Percentiles rank a stretch among this genome's conserved stretches.
phyloP scores from a whole-genome alignment of 2,113 vertebrate species.

The Gnathonemus echidnorhynchus region DNA sequence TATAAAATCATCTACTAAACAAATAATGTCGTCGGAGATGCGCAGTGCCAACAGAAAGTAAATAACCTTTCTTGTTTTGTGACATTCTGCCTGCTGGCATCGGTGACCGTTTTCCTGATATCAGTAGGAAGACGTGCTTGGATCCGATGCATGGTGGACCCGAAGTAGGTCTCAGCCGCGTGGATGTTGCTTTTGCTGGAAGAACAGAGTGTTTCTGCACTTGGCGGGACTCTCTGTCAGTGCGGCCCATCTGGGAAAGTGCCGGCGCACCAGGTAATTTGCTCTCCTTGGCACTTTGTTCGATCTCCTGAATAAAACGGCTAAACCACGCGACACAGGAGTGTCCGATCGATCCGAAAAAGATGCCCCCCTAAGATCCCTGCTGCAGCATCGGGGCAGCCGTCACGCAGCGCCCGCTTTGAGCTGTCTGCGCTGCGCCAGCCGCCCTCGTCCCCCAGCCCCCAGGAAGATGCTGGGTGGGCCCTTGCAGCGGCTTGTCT shows the following conservation, averaged over 20 bases:
- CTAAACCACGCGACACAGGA: background rate
- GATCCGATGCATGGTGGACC: conserved; percentile 31
- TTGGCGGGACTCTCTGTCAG: background rate
- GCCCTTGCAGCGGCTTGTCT: conserved; percentile 31
- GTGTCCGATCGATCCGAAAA: no score
- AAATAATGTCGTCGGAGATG: background rate
- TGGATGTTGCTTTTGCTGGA: background rate
- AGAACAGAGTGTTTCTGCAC: background rate
- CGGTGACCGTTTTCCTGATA: conserved; percentile 47
- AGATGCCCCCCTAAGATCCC: background rate
- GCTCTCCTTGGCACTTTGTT: background rate
- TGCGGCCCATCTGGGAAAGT: background rate
- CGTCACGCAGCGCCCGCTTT: conserved; percentile 17
- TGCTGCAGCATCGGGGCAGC: background rate
- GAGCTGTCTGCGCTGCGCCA: conserved; percentile 41
- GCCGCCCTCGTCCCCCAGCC: conserved; percentile 11
- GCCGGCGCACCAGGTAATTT: background rate
- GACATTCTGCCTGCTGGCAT: conserved; percentile 57
- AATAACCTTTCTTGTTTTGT: conserved; percentile 50
- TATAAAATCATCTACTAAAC: background rate
- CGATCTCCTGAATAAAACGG: background rate
- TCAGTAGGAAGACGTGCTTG: conserved; percentile 51
- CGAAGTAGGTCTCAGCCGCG: background rate
- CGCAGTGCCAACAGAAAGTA: conserved; percentile 4
- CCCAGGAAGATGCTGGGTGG: conserved; percentile 14